Conservation (phyloP, 2,888 invertebrate species). For the Mechanitis mazaeus region DNA sequence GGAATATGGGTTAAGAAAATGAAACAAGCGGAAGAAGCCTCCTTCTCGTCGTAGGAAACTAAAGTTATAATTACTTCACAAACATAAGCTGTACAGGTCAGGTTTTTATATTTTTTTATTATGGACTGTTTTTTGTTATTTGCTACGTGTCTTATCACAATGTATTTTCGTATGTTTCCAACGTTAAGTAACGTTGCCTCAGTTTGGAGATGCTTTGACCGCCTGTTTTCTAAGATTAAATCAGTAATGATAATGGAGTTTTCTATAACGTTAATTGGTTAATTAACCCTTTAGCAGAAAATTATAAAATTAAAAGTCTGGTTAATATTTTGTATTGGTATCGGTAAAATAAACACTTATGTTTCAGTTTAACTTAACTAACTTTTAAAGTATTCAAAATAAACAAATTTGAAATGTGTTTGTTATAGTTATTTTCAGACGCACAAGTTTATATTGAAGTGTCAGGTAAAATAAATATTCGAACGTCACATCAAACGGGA, state of each 20-base stretch:
- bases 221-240: conserved; percentile 32
- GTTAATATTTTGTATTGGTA: too few species aligned
- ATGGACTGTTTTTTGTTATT: not conserved
- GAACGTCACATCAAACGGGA: conserved; percentile 22
- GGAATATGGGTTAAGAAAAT: too few species aligned
- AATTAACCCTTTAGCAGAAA: conserved; percentile 3
- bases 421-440: conserved; percentile 18
- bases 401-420: conserved; percentile 6
- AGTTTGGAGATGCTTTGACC: conserved; percentile 29
- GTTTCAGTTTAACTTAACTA: not conserved
- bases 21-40: too few species aligned
- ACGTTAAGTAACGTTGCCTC: conserved; percentile 27
- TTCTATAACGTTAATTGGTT: conserved; percentile 21
- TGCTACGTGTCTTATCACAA: not conserved
- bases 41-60: too few species aligned
- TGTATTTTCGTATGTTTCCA: conserved; percentile 22
- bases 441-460: conserved; percentile 16
- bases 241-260: conserved; percentile 30
- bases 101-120: not conserved
- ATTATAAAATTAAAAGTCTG: not conserved
- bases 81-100: too few species aligned
- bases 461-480: conserved; percentile 23
- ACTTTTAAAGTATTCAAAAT: not conserved
- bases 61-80: too few species aligned
- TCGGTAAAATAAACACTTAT: not conserved